phyloP scores from a whole-genome alignment of 2,888 invertebrate species.

The Thera britannica region DNA sequence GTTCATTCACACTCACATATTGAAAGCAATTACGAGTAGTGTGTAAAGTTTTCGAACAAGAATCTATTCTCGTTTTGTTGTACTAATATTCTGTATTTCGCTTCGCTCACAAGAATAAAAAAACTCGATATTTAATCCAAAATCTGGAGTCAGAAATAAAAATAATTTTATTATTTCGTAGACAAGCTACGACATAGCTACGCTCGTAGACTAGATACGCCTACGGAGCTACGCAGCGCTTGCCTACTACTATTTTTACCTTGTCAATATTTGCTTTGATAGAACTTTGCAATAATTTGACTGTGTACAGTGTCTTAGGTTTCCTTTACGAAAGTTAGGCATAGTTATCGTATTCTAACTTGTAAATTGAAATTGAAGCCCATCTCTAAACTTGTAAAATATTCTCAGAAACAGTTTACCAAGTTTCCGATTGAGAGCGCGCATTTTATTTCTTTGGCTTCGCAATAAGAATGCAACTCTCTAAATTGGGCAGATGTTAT shows the following conservation, averaged over 20 bases:
- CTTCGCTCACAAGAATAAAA: not conserved
- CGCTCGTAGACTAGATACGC: slow-evolving; percentile 33
- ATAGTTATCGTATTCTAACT: not conserved
- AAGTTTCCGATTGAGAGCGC: slow-evolving; percentile 30
- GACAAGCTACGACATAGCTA: slow-evolving; percentile 35
- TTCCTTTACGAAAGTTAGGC: not conserved
- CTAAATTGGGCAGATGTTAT: slow-evolving; percentile 52
- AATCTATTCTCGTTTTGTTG: too few species aligned
- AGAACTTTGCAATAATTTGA: not conserved
- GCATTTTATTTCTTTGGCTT: slow-evolving; percentile 24
- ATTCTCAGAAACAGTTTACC: slow-evolving; percentile 28
- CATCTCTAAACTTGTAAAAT: slow-evolving; percentile 9
- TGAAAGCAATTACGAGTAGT: not conserved
- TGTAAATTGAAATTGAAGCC: slow-evolving; percentile 13
- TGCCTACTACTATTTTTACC: slow-evolving; percentile 28
- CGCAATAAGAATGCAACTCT: slow-evolving; percentile 44
- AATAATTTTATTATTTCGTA: slow-evolving; percentile 11
- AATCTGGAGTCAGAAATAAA: not conserved
- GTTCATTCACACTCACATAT: slow-evolving; percentile 13
- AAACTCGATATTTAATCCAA: not conserved
- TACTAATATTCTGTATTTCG: too few species aligned
- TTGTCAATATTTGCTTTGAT: not conserved
- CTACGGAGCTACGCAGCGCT: slow-evolving; percentile 35
- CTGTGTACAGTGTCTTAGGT: not conserved
- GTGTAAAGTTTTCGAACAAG: too few species aligned